Evolutionary conservation across 2,797 vertebrate genomes (phyloP), one percentile per base, ranked within the genome.

Genomic region (Peromyscus melanophrys): DNA sequence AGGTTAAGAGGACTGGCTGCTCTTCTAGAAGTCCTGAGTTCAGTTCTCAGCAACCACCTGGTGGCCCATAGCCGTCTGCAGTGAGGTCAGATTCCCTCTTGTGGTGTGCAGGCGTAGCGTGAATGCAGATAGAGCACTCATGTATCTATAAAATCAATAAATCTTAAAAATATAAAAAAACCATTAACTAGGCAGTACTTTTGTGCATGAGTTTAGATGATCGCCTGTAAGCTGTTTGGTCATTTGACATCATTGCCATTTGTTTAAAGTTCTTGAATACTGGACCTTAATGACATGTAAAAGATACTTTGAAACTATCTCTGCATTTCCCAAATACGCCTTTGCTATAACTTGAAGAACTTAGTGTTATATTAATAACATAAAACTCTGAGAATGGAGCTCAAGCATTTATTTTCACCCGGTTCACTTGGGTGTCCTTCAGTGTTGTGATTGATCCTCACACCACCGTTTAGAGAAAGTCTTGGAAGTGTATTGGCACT

Each of bases 311-410:
- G 71, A 96, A 87, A 81, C 29, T 37, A 43, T 92, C 55, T 93
- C 16, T 93, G 16, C 75, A 61, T 89, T 97, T 82, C 27, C 59
- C n/a, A 89, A 63, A 78, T 46, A 21, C 23, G 19, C 57, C 27
- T 93, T 92, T 92, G 12, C 76, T 94, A 55, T 17, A 92, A 76
- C 75, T 80, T 92, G 73, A 52, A 93, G 95, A 94, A 19, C 46
- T 93, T 91, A 34, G 89, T 89, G 14, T 69, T 83, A 40, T 29
- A 69, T 90, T 92, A 82, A 27, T 83, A 93, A 81, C 14, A 12
- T 86, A 82, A 61, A 82, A 75, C 16, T 94, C 25, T 87, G 17
- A 25, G 16, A 31, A 5, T 59, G 9, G 31, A 16, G 7, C 7
- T 16, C 76, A 19, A 55, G 13, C 43, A 37, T 88, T 92, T 69